These are phyloP conservation scores for Malurus cyaneus DNA, from an alignment of 2,113 vertebrate species.

Conservation along the genomic window DNA sequence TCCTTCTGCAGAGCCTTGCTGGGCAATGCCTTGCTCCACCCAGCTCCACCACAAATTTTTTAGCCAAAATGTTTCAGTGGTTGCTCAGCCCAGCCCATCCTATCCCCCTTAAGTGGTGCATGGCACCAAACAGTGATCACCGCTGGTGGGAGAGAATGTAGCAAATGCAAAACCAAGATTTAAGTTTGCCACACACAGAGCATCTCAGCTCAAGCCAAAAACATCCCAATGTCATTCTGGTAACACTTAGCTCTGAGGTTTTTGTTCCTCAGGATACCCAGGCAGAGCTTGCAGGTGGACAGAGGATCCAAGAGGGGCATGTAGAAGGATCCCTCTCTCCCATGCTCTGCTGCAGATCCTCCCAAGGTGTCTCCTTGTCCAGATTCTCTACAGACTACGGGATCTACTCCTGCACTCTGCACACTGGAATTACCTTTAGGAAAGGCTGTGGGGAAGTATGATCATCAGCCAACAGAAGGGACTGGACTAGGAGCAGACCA, in stretches of 20 bases:
- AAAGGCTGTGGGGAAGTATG: background rate
- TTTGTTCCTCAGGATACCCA: background rate
- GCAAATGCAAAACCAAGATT: background rate
- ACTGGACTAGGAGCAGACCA: background rate
- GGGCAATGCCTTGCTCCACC: background rate
- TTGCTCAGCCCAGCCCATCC: background rate
- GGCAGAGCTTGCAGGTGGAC: background rate
- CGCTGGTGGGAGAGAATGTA: background rate
- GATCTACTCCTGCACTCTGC: fast-evolving
- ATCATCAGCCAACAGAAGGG: background rate
- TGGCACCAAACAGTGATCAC: background rate
- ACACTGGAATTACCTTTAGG: background rate
- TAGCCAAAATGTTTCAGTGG: background rate
- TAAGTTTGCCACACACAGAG: background rate
- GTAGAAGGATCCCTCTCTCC: background rate
- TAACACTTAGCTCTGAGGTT: background rate
- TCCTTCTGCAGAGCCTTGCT: background rate
- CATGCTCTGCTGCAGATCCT: background rate
- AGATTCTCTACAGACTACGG: background rate
- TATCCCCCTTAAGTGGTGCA: background rate
- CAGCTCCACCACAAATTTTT: background rate
- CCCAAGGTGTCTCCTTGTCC: too few species aligned
- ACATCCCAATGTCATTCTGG: background rate
- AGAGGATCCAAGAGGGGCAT: background rate
- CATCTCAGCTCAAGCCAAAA: background rate